Percentiles rank a stretch among this genome's conserved stretches.
Evolutionary conservation across 2,797 vertebrate species (phyloP).

Genomic region (Vultur gryphus): DNA sequence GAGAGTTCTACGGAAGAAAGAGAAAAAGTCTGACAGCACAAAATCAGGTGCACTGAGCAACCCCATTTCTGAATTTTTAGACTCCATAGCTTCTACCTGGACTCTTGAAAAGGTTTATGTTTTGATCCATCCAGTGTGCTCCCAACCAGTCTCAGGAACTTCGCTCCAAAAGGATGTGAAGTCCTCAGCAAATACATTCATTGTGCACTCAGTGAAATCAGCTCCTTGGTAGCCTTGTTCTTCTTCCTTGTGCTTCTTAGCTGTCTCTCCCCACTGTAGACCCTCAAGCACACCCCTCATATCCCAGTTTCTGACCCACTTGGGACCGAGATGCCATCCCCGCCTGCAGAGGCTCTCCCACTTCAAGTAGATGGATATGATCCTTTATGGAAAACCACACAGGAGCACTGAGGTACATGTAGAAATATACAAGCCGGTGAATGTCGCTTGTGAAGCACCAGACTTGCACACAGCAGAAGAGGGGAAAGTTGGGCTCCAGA

Average conservation of each 20-base stretch:
- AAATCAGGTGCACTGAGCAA: neutral
- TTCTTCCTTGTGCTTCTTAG: neutral
- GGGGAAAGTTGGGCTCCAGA: neutral
- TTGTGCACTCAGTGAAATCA: neutral
- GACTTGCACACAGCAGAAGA: neutral
- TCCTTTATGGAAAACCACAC: neutral
- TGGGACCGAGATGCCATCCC: neutral
- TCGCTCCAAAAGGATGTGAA: neutral
- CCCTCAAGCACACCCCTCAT: neutral
- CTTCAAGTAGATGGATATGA: neutral
- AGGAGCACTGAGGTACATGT: fast-evolving
- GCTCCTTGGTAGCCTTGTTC: neutral
- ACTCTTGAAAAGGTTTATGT: neutral
- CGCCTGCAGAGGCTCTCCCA: neutral
- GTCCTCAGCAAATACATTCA: neutral
- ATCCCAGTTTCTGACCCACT: neutral
- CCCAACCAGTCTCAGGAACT: neutral
- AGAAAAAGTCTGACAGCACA: neutral
- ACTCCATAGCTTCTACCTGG: neutral
- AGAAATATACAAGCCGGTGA: neutral
- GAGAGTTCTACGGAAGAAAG: neutral
- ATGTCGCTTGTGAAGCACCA: neutral
- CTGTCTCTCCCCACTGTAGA: neutral
- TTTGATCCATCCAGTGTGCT: neutral
- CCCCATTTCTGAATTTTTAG: neutral